phyloP scores from a whole-genome alignment of 1,140 invertebrate genomes.

The Drosophila kikkawai region DNA sequence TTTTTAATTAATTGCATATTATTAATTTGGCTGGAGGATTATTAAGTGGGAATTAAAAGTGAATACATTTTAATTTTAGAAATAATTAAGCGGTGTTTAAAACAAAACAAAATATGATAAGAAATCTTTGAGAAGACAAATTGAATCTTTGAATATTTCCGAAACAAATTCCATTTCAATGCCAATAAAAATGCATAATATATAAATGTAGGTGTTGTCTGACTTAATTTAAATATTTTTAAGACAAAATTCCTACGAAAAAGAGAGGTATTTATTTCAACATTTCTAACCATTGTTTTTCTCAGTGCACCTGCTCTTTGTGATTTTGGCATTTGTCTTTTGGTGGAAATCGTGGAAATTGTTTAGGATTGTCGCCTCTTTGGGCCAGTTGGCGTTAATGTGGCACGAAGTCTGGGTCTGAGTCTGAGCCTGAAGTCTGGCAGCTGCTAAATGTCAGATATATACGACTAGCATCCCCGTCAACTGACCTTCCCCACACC shows the following conservation, averaged over 20 bases:
- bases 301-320: constrained; percentile 30
- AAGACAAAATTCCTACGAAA: not conserved
- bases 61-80: constrained; percentile 4
- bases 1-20: constrained; percentile 18
- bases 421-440: constrained; percentile 7
- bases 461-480: constrained; percentile 5
- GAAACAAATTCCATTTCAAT: constrained; percentile 4
- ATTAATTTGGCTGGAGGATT: constrained; percentile 8
- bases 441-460: constrained; percentile 53
- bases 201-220: no score
- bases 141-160: not conserved
- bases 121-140: not conserved
- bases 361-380: constrained; percentile 37
- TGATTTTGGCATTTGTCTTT: constrained; percentile 20
- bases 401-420: constrained; percentile 40
- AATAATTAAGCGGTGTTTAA: constrained; percentile 12
- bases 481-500: constrained; percentile 34
- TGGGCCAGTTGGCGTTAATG: constrained; percentile 47
- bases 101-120: not conserved
- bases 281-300: not conserved
- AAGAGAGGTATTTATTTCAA: not conserved
- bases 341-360: constrained; percentile 22
- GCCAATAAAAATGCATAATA: not conserved
- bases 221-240: not conserved
- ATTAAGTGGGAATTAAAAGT: constrained; percentile 20